phyloP scores from a whole-genome alignment of 2,113 vertebrate genomes.

The Candoia aspera region DNA sequence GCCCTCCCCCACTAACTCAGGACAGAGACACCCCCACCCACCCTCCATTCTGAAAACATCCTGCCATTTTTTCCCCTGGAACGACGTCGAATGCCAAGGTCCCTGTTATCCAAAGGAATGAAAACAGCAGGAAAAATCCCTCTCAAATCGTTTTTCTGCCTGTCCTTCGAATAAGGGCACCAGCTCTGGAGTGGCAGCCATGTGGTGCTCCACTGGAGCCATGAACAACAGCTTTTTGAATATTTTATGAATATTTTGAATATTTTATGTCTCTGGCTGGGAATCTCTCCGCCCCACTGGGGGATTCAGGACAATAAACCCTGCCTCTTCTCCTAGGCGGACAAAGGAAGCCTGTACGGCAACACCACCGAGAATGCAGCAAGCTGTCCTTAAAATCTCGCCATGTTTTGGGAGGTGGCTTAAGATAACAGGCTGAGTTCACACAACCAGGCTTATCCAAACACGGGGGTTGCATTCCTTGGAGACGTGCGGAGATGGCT shows the following conservation, averaged over 20 bases:
- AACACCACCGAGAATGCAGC: not conserved
- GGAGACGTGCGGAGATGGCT: not conserved
- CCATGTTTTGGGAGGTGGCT: not conserved
- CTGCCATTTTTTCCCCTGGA: not conserved
- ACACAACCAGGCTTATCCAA: too few relatives aligned
- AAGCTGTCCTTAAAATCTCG: not conserved
- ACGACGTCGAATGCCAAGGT: not conserved
- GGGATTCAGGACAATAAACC: not conserved
- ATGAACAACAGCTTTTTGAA: not conserved
- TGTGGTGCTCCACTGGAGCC: not conserved
- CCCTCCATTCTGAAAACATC: not conserved
- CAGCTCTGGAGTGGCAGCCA: not conserved
- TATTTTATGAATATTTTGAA: not conserved
- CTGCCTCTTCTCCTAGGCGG: not conserved
- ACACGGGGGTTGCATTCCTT: too few relatives aligned
- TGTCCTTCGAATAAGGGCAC: not conserved
- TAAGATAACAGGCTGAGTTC: too few relatives aligned
- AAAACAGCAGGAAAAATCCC: not conserved
- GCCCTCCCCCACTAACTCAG: too few relatives aligned
- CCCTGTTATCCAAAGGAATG: not conserved
- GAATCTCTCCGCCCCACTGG: not conserved
- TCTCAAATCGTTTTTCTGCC: not conserved
- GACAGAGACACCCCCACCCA: too few relatives aligned
- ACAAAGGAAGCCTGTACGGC: not conserved
- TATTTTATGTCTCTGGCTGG: not conserved